These are phyloP conservation scores for Automeris io DNA, from an alignment of 2,888 invertebrate species.

Conservation along the genomic window DNA sequence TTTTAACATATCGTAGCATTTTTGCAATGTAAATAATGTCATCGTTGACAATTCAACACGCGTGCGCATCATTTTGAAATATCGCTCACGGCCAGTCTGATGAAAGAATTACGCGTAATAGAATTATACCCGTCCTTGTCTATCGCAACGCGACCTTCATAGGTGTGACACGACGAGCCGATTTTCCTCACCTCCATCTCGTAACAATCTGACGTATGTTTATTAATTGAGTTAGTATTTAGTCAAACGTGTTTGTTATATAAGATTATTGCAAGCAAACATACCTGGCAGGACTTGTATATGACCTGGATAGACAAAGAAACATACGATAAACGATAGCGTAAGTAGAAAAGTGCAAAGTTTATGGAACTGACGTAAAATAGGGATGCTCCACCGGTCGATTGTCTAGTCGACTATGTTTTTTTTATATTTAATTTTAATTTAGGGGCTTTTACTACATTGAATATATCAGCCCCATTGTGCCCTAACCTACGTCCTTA, in stretches of 20 bases:
- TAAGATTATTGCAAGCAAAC: not conserved
- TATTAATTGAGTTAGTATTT: not conserved
- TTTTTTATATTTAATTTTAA: too few species aligned
- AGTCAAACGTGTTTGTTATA: not conserved
- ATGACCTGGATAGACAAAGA: too few species aligned
- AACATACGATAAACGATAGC: too few species aligned
- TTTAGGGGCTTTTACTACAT: too few species aligned
- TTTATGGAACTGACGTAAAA: too few species aligned
- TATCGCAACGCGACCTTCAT: constrained; percentile 14
- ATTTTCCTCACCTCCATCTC: not conserved
- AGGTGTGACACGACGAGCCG: constrained; percentile 11
- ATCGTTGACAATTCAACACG: constrained; percentile 4
- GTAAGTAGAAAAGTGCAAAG: too few species aligned
- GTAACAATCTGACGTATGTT: constrained; percentile 1
- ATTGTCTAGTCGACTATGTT: too few species aligned
- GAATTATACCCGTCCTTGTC: constrained; percentile 16
- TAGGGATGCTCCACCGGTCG: too few species aligned
- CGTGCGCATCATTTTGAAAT: constrained; percentile 20
- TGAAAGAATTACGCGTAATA: not conserved
- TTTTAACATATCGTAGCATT: too few species aligned
- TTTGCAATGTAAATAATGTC: not conserved
- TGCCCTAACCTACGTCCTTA: too few species aligned
- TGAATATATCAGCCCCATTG: too few species aligned
- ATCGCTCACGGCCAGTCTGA: constrained; percentile 17
- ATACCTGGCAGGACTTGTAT: not conserved